A percentile compares a stretch with the other conserved stretches of the same genome.
Evolutionary conservation across 2,113 vertebrate species (phyloP).

Genomic region (Anguilla rostrata): DNA sequence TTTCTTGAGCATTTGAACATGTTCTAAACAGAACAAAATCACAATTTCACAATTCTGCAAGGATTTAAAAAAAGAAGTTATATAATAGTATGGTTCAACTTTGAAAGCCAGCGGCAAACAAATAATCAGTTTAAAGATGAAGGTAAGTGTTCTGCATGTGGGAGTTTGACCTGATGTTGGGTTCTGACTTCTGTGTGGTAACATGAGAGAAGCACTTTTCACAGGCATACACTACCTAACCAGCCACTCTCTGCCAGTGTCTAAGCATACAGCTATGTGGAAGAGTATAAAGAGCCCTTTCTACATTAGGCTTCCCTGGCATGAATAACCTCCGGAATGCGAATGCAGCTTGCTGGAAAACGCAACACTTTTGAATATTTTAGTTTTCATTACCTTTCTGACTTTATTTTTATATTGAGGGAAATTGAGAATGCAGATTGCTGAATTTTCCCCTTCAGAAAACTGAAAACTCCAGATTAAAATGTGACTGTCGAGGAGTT

Average conservation of each 20-base stretch:
- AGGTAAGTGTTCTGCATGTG: constrained; percentile 18
- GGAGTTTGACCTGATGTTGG: constrained; percentile 42
- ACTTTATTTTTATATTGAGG: not conserved
- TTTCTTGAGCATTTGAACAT: not conserved
- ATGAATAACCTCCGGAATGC: constrained; percentile 34
- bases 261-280: constrained; percentile 52
- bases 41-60: not conserved
- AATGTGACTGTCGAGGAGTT: not conserved
- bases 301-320: constrained; percentile 39
- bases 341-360: constrained; percentile 27
- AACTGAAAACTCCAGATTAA: not conserved
- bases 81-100: not conserved
- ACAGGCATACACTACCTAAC: constrained; percentile 60
- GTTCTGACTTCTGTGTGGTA: constrained; percentile 28
- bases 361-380: not conserved
- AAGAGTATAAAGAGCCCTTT: constrained; percentile 68
- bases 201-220: constrained; percentile 61
- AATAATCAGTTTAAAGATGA: not conserved
- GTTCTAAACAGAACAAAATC: not conserved
- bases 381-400: not conserved
- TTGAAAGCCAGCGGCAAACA: not conserved
- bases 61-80: too few relatives aligned
- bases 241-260: constrained; percentile 61
- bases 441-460: not conserved
- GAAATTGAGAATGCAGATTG: not conserved